Percentiles rank a stretch among this genome's conserved stretches.
phyloP scores from a whole-genome alignment of 2,888 invertebrate genomes.

The Drosophila macrothrix region DNA sequence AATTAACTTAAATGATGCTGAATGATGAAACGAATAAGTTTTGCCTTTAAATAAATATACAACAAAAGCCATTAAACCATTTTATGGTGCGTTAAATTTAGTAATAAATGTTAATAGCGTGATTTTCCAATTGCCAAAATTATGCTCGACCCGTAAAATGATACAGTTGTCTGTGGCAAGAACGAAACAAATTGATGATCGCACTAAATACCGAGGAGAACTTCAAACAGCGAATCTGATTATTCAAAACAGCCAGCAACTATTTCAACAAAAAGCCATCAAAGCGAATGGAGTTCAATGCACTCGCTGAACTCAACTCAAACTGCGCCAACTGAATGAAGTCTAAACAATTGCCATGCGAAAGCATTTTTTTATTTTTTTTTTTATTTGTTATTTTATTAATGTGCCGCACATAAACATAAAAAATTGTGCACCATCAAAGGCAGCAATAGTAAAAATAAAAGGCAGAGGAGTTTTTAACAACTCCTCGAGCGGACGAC shows the following conservation, averaged over 20 bases:
- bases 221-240: constrained; percentile 32
- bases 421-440: constrained; percentile 45
- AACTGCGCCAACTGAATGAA: constrained; percentile 34
- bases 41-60: not conserved
- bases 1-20: not conserved
- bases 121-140: constrained; percentile 8
- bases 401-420: constrained; percentile 57
- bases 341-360: constrained; percentile 43
- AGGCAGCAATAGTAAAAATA: constrained; percentile 10
- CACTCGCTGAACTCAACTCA: constrained; percentile 24
- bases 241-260: constrained; percentile 32
- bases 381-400: constrained; percentile 36
- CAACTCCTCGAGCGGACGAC: constrained; percentile 4
- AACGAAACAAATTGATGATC: constrained; percentile 1
- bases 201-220: constrained; percentile 2
- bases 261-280: constrained; percentile 39
- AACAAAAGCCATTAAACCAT: not conserved
- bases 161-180: not conserved
- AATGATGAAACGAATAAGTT: not conserved
- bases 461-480: not conserved
- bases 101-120: not conserved
- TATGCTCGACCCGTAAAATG: constrained; percentile 13
- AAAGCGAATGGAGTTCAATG: constrained; percentile 40
- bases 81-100: not conserved
- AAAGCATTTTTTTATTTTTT: constrained; percentile 34